phyloP scores from a whole-genome alignment of 1,140 invertebrate species.

The Macrobrachium nipponense region DNA sequence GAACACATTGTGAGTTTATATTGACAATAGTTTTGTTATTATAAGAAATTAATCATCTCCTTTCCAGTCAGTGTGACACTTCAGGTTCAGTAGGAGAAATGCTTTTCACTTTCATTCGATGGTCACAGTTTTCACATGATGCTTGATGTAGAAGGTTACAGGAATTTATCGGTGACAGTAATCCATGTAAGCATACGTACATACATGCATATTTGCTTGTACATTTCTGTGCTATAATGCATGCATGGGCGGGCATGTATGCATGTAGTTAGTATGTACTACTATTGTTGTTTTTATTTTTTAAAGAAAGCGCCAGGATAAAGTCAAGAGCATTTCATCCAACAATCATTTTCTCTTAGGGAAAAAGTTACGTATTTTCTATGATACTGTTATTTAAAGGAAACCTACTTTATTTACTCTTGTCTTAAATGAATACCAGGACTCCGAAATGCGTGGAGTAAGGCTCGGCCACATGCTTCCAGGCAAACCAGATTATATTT shows the following conservation, averaged over 20 bases:
- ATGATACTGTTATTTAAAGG: neutral
- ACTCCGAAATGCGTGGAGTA: conserved; percentile 46
- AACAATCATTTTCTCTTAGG: neutral
- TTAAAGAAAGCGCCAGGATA: neutral
- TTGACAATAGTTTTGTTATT: neutral
- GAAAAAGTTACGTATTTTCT: too few relatives aligned
- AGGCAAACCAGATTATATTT: conserved; percentile 54
- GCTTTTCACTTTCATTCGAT: too few relatives aligned
- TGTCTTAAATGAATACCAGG: conserved; percentile 29
- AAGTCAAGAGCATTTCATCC: neutral
- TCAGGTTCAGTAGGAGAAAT: too few relatives aligned
- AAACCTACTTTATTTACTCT: too few relatives aligned
- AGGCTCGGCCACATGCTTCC: conserved; percentile 43
- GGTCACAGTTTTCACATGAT: too few relatives aligned
- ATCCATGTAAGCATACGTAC: too few relatives aligned
- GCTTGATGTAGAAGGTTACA: too few relatives aligned
- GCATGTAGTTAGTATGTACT: too few relatives aligned
- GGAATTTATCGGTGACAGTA: too few relatives aligned
- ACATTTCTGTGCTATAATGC: neutral
- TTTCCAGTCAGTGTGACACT: too few relatives aligned
- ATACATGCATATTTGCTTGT: too few relatives aligned
- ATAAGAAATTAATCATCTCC: too few relatives aligned
- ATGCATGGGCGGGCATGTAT: neutral
- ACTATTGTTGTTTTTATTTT: neutral
- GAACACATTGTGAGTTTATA: conserved; percentile 57